A percentile compares a stretch with the other conserved stretches of the same genome.
Evolutionary conservation across 1,140 invertebrate genomes (phyloP).

Genomic region (Heliconius nattereri): DNA sequence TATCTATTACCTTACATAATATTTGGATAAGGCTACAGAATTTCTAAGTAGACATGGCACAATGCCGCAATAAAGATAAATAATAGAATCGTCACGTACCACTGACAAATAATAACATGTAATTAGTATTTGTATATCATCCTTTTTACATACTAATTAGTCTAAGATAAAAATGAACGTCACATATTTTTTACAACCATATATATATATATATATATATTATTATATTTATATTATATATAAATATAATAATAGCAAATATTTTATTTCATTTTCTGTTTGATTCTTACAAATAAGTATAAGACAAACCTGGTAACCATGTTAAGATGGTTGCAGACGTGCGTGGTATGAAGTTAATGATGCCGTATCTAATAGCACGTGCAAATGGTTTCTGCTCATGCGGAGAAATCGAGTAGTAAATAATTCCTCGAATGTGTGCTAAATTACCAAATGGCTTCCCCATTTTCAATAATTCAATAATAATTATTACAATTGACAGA

Average conservation of each 20-base stretch:
- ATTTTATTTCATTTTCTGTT: background rate
- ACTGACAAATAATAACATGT: background rate
- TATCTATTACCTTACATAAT: background rate
- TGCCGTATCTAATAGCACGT: constrained; percentile 85
- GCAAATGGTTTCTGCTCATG: constrained; percentile 92
- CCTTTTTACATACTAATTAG: background rate
- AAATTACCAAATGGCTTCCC: constrained; percentile 89
- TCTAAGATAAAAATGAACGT: background rate
- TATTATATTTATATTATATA: too few species aligned
- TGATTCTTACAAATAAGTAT: background rate
- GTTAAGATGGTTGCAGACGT: constrained; percentile 83
- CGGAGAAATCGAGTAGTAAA: constrained; percentile 91
- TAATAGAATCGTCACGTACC: background rate
- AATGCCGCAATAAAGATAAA: background rate
- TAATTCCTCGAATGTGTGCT: constrained; percentile 88
- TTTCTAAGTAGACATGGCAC: background rate
- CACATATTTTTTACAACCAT: background rate
- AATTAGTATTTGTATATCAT: background rate
- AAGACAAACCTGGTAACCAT: constrained; percentile 88
- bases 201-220: too few species aligned
- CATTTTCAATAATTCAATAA: constrained; percentile 43
- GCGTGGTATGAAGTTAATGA: constrained; percentile 88
- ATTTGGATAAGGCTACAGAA: background rate
- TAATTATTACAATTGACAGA: background rate
- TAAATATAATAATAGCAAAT: background rate